phyloP scores from a whole-genome alignment of 30 jellyfish, hydroid and myxozoan genomes.

The Catostylus mosaicus region DNA sequence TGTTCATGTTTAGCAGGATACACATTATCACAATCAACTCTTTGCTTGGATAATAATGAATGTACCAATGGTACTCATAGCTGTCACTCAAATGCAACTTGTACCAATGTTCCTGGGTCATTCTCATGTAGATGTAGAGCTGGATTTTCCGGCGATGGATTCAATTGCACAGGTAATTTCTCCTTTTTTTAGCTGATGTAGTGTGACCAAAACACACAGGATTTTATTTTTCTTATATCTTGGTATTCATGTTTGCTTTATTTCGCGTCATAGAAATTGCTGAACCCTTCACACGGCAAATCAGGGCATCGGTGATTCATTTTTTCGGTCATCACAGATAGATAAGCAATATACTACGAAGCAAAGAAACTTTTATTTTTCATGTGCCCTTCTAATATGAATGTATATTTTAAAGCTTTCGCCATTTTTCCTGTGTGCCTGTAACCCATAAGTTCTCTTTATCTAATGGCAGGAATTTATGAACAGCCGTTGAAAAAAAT shows the following conservation, averaged over 20 bases:
- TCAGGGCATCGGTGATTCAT: not conserved
- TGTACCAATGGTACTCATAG: constrained; percentile 7
- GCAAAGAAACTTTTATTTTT: too few species aligned
- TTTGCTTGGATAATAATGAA: constrained; percentile 9
- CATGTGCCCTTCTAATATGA: too few species aligned
- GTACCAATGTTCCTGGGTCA: constrained; percentile 7
- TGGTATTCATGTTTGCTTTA: not conserved
- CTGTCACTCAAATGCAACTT: constrained; percentile 17
- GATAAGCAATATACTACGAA: not conserved
- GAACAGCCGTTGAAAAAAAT: too few species aligned
- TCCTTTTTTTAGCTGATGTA: not conserved
- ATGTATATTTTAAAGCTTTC: too few species aligned
- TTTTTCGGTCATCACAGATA: not conserved
- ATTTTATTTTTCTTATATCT: not conserved
- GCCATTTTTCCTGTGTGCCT: too few species aligned
- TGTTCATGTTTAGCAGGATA: constrained; percentile 9
- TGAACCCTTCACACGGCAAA: not conserved
- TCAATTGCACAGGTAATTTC: constrained; percentile 2
- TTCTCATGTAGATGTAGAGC: constrained; percentile 6
- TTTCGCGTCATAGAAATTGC: not conserved
- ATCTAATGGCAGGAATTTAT: too few species aligned
- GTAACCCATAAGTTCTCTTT: too few species aligned
- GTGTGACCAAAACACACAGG: not conserved
- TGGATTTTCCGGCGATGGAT: constrained; percentile 30
- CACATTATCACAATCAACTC: not conserved